Evolutionary conservation across 1,140 invertebrate genomes (phyloP).

Genomic region (Leptoteleia sp.): DNA sequence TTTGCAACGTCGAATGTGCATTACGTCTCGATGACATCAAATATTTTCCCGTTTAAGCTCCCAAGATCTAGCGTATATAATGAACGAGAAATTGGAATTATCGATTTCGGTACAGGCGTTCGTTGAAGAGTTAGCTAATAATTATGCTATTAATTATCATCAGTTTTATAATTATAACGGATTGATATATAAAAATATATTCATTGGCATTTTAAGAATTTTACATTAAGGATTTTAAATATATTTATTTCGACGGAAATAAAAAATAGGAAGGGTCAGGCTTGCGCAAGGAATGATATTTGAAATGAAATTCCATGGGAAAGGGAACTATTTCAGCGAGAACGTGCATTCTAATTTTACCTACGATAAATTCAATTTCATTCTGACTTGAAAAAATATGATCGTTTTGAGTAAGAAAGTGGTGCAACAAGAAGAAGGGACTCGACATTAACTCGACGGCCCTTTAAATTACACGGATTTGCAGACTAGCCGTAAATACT

Average conservation of each 20-base stretch:
- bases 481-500: slow-evolving; percentile 76
- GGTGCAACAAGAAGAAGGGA: slow-evolving; percentile 5
- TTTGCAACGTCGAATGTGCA: slow-evolving; percentile 11
- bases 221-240: too few relatives aligned
- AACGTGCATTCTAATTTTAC: too few relatives aligned
- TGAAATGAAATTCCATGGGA: too few relatives aligned
- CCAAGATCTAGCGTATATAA: neutral
- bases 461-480: slow-evolving; percentile 77
- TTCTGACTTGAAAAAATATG: slow-evolving; percentile 6
- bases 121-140: neutral
- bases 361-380: too few relatives aligned
- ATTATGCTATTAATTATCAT: too few relatives aligned
- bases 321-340: neutral
- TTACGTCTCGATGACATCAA: slow-evolving; percentile 1
- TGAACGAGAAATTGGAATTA: slow-evolving; percentile 12
- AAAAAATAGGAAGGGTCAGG: too few relatives aligned
- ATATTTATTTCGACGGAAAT: too few relatives aligned
- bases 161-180: too few relatives aligned
- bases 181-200: too few relatives aligned
- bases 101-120: neutral
- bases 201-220: too few relatives aligned
- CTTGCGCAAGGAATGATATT: too few relatives aligned
- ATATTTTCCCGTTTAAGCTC: neutral
- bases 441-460: slow-evolving; percentile 43
- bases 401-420: slow-evolving; percentile 29